These are phyloP conservation scores for Agrilus biguttatus DNA, from an alignment of 2,888 invertebrate species.

Conservation along the genomic window DNA sequence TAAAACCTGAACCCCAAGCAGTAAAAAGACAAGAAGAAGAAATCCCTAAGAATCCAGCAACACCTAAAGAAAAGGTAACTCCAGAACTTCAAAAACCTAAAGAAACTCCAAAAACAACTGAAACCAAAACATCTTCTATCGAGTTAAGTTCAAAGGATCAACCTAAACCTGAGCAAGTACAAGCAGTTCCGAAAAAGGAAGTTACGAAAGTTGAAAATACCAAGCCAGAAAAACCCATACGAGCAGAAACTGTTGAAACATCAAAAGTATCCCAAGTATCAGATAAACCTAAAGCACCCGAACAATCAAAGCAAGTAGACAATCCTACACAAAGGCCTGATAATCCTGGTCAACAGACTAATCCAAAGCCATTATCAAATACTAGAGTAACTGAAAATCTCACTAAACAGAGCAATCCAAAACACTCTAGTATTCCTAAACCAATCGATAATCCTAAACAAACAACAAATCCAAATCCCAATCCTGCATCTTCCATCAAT, in stretches of 20 bases:
- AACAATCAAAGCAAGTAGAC: constrained; percentile 8
- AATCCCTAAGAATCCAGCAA: neutral
- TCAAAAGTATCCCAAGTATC: constrained; percentile 3
- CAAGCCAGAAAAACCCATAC: no score
- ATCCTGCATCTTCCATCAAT: neutral
- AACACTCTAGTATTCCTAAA: neutral
- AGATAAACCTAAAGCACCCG: constrained; percentile 1
- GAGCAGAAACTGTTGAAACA: constrained; percentile 3
- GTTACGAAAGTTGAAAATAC: constrained; percentile 12
- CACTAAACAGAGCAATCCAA: neutral
- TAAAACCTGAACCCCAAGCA: neutral
- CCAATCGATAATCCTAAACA: constrained; percentile 1
- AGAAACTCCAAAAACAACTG: neutral
- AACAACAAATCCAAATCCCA: constrained; percentile 1
- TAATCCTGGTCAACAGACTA: neutral
- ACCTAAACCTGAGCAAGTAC: constrained; percentile 8
- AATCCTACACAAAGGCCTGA: constrained; percentile 1
- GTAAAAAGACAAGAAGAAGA: neutral
- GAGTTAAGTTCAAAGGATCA: constrained; percentile 7
- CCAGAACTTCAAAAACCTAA: neutral
- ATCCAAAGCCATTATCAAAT: neutral
- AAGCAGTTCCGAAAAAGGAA: constrained; percentile 7
- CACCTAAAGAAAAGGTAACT: constrained; percentile 14
- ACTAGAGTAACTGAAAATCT: neutral
- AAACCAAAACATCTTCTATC: constrained; percentile 10